Evolutionary conservation across 2,797 vertebrate genomes (phyloP).

Genomic region (Acipenser transmontanus): DNA sequence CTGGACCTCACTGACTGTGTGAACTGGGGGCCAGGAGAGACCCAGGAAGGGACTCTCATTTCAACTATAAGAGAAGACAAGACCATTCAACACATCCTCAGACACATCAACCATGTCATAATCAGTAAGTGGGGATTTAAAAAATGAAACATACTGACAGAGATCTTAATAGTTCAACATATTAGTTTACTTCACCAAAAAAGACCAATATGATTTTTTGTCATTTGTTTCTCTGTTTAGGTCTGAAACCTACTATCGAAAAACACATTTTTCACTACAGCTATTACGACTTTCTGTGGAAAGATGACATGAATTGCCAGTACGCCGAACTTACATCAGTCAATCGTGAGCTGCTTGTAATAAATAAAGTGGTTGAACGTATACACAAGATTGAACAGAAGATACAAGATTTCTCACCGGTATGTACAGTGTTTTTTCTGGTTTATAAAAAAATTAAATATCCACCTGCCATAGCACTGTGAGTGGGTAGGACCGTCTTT

Average conservation of each 20-base stretch:
- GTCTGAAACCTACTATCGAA: conserved; percentile 12
- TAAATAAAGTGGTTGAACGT: conserved; percentile 23
- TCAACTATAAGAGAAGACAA: conserved; percentile 10
- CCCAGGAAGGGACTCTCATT: conserved; percentile 15
- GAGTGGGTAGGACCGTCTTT: too few relatives aligned
- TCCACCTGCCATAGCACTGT: too few relatives aligned
- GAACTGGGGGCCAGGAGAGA: conserved; percentile 17
- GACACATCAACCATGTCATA: conserved; percentile 7
- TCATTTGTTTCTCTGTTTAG: neutral
- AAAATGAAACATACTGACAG: neutral
- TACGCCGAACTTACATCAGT: conserved; percentile 16
- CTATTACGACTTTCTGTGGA: conserved; percentile 25
- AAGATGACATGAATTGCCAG: conserved; percentile 26
- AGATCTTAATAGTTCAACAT: neutral
- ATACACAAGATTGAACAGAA: conserved; percentile 23
- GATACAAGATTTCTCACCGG: conserved; percentile 17
- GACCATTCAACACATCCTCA: conserved; percentile 11
- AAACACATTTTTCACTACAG: conserved; percentile 22
- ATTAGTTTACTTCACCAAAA: neutral
- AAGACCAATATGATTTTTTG: neutral
- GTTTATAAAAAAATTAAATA: too few relatives aligned
- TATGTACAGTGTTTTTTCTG: conserved; percentile 3
- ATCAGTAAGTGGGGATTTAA: conserved; percentile 13
- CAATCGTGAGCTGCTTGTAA: conserved; percentile 12
- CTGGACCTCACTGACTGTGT: conserved; percentile 11